A percentile compares a stretch with the other conserved stretches of the same genome.
Evolutionary conservation across 2,113 vertebrate genomes (phyloP).

Genomic region (Etia nguti): DNA sequence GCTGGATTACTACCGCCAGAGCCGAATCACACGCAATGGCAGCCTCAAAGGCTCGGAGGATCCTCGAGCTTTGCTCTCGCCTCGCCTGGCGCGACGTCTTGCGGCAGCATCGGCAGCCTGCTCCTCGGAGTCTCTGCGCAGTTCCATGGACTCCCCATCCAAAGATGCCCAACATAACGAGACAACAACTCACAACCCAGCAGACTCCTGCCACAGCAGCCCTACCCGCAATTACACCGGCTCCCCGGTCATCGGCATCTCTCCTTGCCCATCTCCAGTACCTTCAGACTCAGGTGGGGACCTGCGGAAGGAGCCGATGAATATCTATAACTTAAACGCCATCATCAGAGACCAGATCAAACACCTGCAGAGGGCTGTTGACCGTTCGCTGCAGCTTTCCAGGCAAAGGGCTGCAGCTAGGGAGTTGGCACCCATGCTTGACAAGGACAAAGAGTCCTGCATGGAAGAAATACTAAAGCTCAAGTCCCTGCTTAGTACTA

Average conservation of each 20-base stretch:
- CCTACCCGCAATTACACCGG: constrained; percentile 77
- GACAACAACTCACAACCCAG: not conserved
- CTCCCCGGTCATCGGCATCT: constrained; percentile 78
- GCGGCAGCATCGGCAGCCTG: constrained; percentile 71
- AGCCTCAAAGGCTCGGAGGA: constrained; percentile 91
- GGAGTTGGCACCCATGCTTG: constrained; percentile 87
- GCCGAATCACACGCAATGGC: constrained; percentile 85
- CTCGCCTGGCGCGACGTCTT: constrained; percentile 84
- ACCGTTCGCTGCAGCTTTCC: constrained; percentile 91
- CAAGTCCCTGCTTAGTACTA: constrained; percentile 94
- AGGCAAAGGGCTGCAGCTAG: constrained; percentile 89
- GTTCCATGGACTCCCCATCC: constrained; percentile 77
- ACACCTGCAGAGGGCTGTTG: constrained; percentile 94
- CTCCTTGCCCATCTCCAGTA: constrained; percentile 80
- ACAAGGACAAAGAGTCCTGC: constrained; percentile 95
- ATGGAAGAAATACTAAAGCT: constrained; percentile 98
- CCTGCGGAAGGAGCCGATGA: constrained; percentile 96
- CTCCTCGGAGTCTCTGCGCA: constrained; percentile 72
- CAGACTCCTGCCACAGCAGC: constrained; percentile 68
- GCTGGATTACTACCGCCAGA: constrained; percentile 97
- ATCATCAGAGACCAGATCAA: constrained; percentile 98
- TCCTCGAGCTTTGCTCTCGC: constrained; percentile 86
- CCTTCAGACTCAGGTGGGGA: constrained; percentile 82
- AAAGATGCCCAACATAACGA: constrained; percentile 58
- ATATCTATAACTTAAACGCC: constrained; percentile 97